A percentile compares a stretch with the other conserved stretches of the same genome.
phyloP scores from a whole-genome alignment of 2,113 vertebrate species.

The Octodon degus region DNA sequence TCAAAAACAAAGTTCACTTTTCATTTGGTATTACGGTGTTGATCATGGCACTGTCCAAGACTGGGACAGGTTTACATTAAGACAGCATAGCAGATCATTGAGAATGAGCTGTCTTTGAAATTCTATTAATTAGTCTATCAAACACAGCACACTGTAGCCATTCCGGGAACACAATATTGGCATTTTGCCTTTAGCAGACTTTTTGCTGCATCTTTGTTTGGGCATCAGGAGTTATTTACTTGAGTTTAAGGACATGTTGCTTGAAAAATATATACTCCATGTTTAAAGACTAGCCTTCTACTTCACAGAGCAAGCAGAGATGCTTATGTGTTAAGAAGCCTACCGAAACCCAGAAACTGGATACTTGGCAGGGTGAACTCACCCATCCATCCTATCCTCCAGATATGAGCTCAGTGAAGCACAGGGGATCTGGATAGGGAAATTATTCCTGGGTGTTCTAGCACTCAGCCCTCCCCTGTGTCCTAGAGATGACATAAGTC shows the following conservation, averaged over 20 bases:
- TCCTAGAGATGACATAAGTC: background rate
- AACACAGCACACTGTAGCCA: background rate
- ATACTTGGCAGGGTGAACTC: background rate
- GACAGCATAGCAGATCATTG: background rate
- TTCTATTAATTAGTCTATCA: background rate
- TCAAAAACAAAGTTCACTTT: background rate
- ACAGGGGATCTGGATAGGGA: background rate
- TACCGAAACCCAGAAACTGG: background rate
- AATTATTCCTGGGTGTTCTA: background rate
- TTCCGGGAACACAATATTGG: background rate
- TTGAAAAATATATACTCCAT: background rate
- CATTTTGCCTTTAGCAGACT: background rate
- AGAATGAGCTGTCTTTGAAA: constrained; percentile 9
- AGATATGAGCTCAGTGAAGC: background rate
- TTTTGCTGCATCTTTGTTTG: background rate
- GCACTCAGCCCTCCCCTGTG: background rate
- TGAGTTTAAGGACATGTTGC: background rate
- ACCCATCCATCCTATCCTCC: background rate
- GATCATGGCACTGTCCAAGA: background rate
- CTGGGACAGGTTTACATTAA: background rate
- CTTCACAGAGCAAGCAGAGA: background rate
- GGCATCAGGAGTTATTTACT: background rate
- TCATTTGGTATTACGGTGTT: background rate
- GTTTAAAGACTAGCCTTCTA: constrained; percentile 21
- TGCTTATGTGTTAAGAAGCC: background rate